These are phyloP conservation scores for Megalurothrips usitatus DNA, from an alignment of 2,888 invertebrate species.

Conservation along the genomic window DNA sequence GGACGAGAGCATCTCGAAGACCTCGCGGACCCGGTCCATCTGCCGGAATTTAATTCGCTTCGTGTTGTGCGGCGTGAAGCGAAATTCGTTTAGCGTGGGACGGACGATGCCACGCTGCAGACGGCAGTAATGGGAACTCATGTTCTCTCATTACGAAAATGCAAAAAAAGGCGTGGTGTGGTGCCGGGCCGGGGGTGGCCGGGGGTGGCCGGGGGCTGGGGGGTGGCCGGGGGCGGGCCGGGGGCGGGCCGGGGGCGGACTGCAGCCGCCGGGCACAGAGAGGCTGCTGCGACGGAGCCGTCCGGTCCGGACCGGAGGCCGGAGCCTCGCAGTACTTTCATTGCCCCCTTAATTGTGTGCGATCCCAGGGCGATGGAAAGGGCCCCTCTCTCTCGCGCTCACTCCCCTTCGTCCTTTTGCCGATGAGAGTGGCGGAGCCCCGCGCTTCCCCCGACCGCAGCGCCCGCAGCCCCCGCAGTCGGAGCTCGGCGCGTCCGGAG, in stretches of 20 bases:
- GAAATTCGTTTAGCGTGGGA: too few relatives aligned
- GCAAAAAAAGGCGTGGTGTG: too few relatives aligned
- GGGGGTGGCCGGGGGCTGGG: background rate
- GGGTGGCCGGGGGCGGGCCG: background rate
- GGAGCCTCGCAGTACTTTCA: background rate
- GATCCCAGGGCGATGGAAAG: background rate
- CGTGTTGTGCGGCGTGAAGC: too few relatives aligned
- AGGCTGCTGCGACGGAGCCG: background rate
- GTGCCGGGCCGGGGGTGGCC: background rate
- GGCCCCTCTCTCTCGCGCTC: background rate
- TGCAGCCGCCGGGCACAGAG: background rate
- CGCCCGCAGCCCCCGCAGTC: background rate
- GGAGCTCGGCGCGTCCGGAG: too few relatives aligned
- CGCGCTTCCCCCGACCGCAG: background rate
- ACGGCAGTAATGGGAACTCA: too few relatives aligned
- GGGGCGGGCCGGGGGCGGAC: background rate
- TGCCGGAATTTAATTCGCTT: too few relatives aligned
- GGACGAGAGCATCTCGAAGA: too few relatives aligned
- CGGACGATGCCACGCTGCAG: too few relatives aligned
- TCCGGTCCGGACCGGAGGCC: background rate
- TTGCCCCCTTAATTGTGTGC: slow-evolving; percentile 17
- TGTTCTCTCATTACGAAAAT: too few relatives aligned
- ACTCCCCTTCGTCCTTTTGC: background rate
- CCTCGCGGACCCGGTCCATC: too few relatives aligned
- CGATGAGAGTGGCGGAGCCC: background rate